Evolutionary conservation across 92 coral and sea anemone species (phyloP), one percentile per base, ranked within the genome.

Genomic region (Palythoa grandiflora): DNA sequence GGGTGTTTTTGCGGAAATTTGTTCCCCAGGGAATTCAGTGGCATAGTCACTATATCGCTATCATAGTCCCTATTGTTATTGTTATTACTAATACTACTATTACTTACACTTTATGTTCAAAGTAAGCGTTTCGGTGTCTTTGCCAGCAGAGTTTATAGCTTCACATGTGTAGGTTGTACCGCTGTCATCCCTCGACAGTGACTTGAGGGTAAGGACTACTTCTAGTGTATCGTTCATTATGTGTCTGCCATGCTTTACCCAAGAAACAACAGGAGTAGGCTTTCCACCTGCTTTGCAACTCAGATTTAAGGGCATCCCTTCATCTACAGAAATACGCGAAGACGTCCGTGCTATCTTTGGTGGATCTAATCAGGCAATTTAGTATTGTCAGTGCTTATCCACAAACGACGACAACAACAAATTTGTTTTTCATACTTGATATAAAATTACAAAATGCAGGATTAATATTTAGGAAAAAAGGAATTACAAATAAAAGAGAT

Each of bases 211-310:
- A 35, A 28, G 75, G 3, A 70, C 48, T 10, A 37, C 38, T 70
- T 70, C 9, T 9, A 3, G 21, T 8, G 75, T 70, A 3, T 70
- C 3, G 44, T 70, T 70, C 14, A 7, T 70, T 20, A 70, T 70
- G 12, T 6, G 44, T 9, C 7, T 28, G 11, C 44, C 75, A 3
- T 70, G 36, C 75, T 70, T 70, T 5, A 21, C 1, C 75, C 75
- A 70, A 35, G 44, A 21, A 0, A 70, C 16, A 7, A 14, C 9
- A 10, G 75, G 75, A 5, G 40, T 1, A 70, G 75, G 75, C 44
- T 70, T 70, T 36, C 75, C 75, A 36, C 39, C 3, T 70, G 75
- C 75, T 37, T 20, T 10, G 75, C 75, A 70, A 28, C 75, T 70
- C 40, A 70, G 3, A 28, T 36, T 70, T 5, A 70, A 37, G 39